Evolutionary conservation across 1,140 invertebrate genomes (phyloP).

Genomic region (Proctacanthus coquilletti): DNA sequence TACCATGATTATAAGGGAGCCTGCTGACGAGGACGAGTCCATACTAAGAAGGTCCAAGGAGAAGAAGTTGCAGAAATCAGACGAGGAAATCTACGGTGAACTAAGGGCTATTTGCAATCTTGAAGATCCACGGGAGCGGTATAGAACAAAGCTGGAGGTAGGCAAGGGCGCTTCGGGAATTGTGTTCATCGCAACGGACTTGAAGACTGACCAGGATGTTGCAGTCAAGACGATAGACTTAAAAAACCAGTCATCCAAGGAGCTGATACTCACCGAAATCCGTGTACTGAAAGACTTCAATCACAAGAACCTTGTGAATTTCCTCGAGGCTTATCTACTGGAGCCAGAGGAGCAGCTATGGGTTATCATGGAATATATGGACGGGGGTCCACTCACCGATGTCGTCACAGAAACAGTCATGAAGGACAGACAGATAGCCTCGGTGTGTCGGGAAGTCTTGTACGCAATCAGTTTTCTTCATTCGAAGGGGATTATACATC

Average conservation of each 20-base stretch:
- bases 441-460: slow-evolving; percentile 82
- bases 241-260: slow-evolving; percentile 84
- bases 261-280: slow-evolving; percentile 89
- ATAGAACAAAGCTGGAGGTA: slow-evolving; percentile 68
- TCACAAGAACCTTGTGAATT: slow-evolving; percentile 95
- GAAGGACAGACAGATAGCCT: slow-evolving; percentile 94
- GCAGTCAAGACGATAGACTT: slow-evolving; percentile 95
- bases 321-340: slow-evolving; percentile 73
- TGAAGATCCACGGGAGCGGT: slow-evolving; percentile 62
- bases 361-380: slow-evolving; percentile 90
- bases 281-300: slow-evolving; percentile 84
- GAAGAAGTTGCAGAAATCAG: slow-evolving; percentile 43
- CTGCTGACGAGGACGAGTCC: slow-evolving; percentile 31
- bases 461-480: slow-evolving; percentile 88
- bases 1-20: slow-evolving; percentile 28
- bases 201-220: slow-evolving; percentile 58
- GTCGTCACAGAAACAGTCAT: slow-evolving; percentile 96
- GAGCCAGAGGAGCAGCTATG: slow-evolving; percentile 81
- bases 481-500: slow-evolving; percentile 76
- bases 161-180: slow-evolving; percentile 81
- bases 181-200: slow-evolving; percentile 80
- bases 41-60: slow-evolving; percentile 37
- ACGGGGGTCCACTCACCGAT: slow-evolving; percentile 91
- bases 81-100: slow-evolving; percentile 76
- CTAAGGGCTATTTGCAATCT: slow-evolving; percentile 61